A percentile compares a stretch with the other conserved stretches of the same genome.
These are phyloP conservation scores for Melinaea marsaeus DNA, from an alignment of 2,888 invertebrate species.

Conservation along the genomic window DNA sequence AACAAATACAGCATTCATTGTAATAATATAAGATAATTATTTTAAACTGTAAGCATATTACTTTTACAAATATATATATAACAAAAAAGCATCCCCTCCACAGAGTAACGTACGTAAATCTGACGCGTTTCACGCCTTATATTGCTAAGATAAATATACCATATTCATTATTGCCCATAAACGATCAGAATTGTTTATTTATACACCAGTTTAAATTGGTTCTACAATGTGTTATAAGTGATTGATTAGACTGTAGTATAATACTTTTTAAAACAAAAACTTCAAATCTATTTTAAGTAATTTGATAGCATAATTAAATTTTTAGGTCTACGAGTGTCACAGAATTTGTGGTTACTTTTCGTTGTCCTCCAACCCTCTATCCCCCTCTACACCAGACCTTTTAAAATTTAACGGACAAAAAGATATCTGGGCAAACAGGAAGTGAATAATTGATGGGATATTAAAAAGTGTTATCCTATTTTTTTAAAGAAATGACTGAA, in stretches of 20 bases:
- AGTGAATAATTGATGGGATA: no score
- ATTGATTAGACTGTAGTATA: background rate
- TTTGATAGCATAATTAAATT: no score
- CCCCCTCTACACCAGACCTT: no score
- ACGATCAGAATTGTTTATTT: background rate
- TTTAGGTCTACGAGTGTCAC: no score
- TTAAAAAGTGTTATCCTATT: no score
- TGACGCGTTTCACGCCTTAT: conserved; percentile 32
- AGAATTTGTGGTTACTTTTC: no score
- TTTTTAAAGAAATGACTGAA: no score
- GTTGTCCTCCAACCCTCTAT: no score
- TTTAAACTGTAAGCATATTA: background rate
- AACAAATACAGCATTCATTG: conserved; percentile 33
- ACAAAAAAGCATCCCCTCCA: conserved; percentile 23
- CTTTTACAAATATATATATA: conserved; percentile 23
- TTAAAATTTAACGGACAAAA: no score
- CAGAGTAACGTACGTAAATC: conserved; percentile 13
- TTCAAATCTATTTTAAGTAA: no score
- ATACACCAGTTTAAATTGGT: conserved; percentile 4
- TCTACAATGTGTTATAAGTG: background rate
- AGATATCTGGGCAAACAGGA: no score
- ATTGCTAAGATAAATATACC: conserved; percentile 43
- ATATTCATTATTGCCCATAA: conserved; percentile 29
- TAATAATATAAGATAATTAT: background rate
- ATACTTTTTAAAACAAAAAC: background rate